A percentile compares a stretch with the other conserved stretches of the same genome.
These are phyloP conservation scores for Chroicocephalus ridibundus DNA, from an alignment of 2,113 vertebrate species.

Conservation along the genomic window DNA sequence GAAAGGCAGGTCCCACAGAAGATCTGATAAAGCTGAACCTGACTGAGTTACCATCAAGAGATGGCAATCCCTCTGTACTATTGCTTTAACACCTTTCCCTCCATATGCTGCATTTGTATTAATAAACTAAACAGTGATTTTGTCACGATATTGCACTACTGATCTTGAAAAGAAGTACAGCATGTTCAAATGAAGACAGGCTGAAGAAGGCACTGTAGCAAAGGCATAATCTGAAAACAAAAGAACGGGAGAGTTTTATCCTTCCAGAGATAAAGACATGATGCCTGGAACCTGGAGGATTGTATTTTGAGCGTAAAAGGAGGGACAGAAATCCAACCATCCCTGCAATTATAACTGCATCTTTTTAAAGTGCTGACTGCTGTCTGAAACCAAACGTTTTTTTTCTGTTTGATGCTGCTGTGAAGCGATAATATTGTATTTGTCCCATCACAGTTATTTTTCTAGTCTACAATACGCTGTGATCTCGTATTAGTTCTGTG, in stretches of 20 bases:
- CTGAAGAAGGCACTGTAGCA: background rate
- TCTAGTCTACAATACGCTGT: background rate
- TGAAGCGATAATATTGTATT: background rate
- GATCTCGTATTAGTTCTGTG: background rate
- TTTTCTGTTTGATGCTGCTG: background rate
- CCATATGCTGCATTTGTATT: background rate
- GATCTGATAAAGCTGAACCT: background rate
- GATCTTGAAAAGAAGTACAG: background rate
- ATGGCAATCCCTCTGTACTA: background rate
- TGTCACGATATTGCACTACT: background rate
- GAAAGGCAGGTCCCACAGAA: background rate
- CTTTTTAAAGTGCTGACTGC: background rate
- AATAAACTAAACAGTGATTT: background rate
- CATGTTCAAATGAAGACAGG: background rate
- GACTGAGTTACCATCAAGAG: background rate
- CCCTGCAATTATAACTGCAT: background rate
- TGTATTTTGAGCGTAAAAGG: background rate
- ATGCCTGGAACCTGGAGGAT: background rate
- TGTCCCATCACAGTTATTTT: background rate
- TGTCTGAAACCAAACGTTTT: background rate
- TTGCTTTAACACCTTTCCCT: background rate
- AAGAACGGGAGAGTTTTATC: background rate
- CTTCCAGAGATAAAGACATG: background rate
- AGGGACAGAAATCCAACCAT: background rate
- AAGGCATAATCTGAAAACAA: background rate